These are phyloP conservation scores for Paguma larvata DNA, from an alignment of 2,797 vertebrate species.

Conservation along the genomic window DNA sequence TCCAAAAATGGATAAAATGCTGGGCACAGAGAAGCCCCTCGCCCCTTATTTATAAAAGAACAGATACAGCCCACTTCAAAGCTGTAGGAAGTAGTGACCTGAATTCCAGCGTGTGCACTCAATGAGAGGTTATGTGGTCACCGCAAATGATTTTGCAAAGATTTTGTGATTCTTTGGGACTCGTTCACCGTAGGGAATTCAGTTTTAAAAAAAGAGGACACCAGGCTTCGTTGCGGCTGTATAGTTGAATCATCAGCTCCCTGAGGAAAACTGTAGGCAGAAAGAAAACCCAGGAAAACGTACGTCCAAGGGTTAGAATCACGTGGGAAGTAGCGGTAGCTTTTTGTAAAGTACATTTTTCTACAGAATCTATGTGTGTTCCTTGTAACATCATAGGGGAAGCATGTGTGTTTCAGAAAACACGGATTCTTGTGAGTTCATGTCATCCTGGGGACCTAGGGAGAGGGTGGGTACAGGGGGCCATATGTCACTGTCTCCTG, in stretches of 20 bases:
- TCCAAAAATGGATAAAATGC: background rate
- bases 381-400: background rate
- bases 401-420: background rate
- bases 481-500: background rate
- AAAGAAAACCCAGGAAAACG: background rate
- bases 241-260: too few relatives aligned
- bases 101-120: fast-evolving
- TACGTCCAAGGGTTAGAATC: fast-evolving
- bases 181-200: background rate
- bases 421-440: fast-evolving
- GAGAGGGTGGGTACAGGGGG: background rate
- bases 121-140: fast-evolving
- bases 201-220: background rate
- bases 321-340: fast-evolving
- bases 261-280: background rate
- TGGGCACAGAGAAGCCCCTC: too few relatives aligned
- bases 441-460: fast-evolving
- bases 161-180: background rate
- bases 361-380: fast-evolving
- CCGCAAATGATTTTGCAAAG: background rate
- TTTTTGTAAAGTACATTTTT: background rate
- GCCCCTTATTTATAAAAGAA: too few relatives aligned
- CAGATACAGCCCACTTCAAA: fast-evolving
- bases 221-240: background rate
- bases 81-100: fast-evolving